Base-by-base conservation (phyloP, 2,797 vertebrate genomes). In the Remorina albescens region DNA sequence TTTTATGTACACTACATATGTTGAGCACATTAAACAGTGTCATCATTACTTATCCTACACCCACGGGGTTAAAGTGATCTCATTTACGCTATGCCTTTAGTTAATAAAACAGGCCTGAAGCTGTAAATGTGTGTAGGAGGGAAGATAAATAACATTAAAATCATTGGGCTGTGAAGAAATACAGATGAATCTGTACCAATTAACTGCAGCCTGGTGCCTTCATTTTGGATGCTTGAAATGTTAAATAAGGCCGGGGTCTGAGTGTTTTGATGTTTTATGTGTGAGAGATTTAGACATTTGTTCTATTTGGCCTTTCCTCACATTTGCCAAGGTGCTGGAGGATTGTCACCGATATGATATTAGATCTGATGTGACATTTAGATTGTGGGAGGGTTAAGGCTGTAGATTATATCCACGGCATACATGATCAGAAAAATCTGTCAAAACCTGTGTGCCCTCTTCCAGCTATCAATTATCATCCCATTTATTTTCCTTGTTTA, bases 381-480 rank as follows among this genome's bases (percentile, higher is more conserved):
- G 23, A 37, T 57, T 28, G n/a, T 18, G 10, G 28, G 23, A 63
- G 25, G 42, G 60, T 50, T 61, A 49, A 61, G 2, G 19, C 37
- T 61, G 10, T 50, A 55, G 12, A 36, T 70, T 51, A 67, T 47
- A 70, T 76, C 58, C 62, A 61, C 41, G 36, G 28, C 13, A 42
- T 15, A 23, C 36, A 59, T 67, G 57, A 63, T 70, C 67, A 77
- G 25, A 57, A 74, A 62, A 62, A 37, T 71, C 69, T 57, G 81
- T 57, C 65, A 46, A 65, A 50, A 67, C 70, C 60, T 55, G 39
- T 26, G 2, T 30, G 19, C 57, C 34, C 56, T 81, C 46, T 37
- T 6, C 67, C 28, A 70, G 67, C 80, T 80, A 70, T 82, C 79
- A 78, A 62, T 76, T 66, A 78, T 67, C 56, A 61, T 67, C 18